Percentiles rank a stretch among this genome's conserved stretches.
Evolutionary conservation across 2,797 vertebrate genomes (phyloP).

Genomic region (Chromobotia macracanthus): DNA sequence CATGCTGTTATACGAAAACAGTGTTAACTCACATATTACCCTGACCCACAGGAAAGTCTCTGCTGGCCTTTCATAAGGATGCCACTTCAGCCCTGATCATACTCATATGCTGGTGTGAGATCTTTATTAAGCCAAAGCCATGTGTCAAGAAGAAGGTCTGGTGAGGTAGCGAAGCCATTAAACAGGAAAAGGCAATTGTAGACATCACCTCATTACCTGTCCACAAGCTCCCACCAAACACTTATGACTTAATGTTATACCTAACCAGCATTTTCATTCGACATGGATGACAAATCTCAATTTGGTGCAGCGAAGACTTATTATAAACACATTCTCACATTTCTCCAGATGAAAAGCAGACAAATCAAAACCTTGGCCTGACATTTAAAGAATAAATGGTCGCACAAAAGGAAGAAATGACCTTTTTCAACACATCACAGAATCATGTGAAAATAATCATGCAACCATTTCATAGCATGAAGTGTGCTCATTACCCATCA

Average conservation of each 20-base stretch:
- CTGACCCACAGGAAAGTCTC: constrained; percentile 16
- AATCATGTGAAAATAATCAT: constrained; percentile 27
- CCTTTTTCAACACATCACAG: constrained; percentile 6
- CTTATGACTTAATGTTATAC: constrained; percentile 20
- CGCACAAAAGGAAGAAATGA: constrained; percentile 8
- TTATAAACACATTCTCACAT: constrained; percentile 28
- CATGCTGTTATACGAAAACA: not conserved
- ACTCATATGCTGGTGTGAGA: constrained; percentile 12
- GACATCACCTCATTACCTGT: constrained; percentile 35
- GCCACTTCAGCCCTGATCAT: constrained; percentile 5
- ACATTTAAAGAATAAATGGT: constrained; percentile 14
- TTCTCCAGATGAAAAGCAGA: constrained; percentile 13
- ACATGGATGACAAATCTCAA: constrained; percentile 26
- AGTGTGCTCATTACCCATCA: constrained; percentile 40
- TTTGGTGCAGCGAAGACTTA: constrained; percentile 1
- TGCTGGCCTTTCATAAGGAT: constrained; percentile 35
- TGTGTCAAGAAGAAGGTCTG: constrained; percentile 14
- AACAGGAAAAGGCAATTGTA: constrained; percentile 19
- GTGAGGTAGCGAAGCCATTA: constrained; percentile 14
- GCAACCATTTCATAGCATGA: constrained; percentile 25
- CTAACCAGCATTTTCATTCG: constrained; percentile 18
- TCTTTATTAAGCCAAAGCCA: constrained; percentile 25
- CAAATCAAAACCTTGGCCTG: constrained; percentile 16
- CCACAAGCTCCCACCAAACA: not conserved
- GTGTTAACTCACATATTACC: constrained; percentile 18